These are phyloP conservation scores for Panonychus citri DNA, from an alignment of 1,140 invertebrate genomes.

Conservation along the genomic window DNA sequence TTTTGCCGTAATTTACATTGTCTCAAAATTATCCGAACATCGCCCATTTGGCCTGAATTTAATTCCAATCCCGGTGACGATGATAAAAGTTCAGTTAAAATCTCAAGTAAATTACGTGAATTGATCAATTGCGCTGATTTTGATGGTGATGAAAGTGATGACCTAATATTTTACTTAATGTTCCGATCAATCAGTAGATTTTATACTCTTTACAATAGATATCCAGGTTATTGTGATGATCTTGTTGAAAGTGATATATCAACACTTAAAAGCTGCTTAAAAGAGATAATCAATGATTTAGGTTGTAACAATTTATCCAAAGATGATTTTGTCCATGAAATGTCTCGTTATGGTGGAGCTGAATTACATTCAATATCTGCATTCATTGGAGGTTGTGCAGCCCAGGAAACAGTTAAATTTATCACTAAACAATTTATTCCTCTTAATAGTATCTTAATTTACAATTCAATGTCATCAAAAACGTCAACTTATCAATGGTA, in stretches of 20 bases:
- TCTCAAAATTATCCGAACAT: conserved; percentile 50
- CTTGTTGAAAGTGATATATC: conserved; percentile 69
- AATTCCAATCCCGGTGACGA: conserved; percentile 37
- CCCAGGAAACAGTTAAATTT: conserved; percentile 93
- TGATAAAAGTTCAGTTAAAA: conserved; percentile 10
- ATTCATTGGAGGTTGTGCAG: conserved; percentile 70
- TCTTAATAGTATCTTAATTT: conserved; percentile 82
- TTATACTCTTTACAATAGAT: conserved; percentile 57
- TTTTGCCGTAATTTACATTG: conserved; percentile 46
- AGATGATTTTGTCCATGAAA: conserved; percentile 86
- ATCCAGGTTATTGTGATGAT: conserved; percentile 66
- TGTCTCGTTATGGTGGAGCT: conserved; percentile 72
- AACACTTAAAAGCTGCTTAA: conserved; percentile 42
- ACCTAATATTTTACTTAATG: conserved; percentile 73
- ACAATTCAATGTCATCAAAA: conserved; percentile 73
- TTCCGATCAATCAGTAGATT: conserved; percentile 75
- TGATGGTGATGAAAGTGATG: conserved; percentile 32
- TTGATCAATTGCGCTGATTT: not conserved
- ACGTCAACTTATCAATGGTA: conserved; percentile 37
- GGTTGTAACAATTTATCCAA: conserved; percentile 45
- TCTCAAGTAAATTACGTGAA: not conserved
- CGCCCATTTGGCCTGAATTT: conserved; percentile 23
- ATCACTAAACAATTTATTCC: conserved; percentile 89
- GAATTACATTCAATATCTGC: conserved; percentile 88
- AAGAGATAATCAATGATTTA: conserved; percentile 48